Conservation (phyloP, 2,797 vertebrate genomes). For the Psittacula echo region DNA sequence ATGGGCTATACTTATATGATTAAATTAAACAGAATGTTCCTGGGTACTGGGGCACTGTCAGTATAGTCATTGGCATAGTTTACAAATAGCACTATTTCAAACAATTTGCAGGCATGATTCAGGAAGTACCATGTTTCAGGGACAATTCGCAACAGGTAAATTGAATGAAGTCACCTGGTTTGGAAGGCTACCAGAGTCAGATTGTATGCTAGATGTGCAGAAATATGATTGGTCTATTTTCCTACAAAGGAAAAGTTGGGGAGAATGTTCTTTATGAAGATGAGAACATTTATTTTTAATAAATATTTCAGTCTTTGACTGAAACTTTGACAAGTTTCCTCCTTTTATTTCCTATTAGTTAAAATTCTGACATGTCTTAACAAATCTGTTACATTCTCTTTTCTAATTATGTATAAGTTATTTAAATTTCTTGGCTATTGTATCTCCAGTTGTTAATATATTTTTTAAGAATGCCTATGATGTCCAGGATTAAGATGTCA, state of each 20-base stretch:
- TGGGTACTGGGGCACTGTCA: neutral
- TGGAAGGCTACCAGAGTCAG: neutral
- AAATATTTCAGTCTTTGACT: neutral
- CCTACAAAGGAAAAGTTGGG: neutral
- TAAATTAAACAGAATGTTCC: neutral
- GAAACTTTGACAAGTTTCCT: neutral
- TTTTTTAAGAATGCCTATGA: neutral
- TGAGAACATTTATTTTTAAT: neutral
- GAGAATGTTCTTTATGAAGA: neutral
- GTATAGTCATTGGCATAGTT: neutral
- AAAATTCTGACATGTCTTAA: neutral
- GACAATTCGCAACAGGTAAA: neutral
- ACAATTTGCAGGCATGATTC: neutral
- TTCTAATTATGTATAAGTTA: neutral
- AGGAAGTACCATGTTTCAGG: neutral
- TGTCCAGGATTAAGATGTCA: conserved; percentile 15
- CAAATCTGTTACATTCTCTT: neutral
- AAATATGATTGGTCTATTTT: neutral
- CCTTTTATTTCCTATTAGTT: neutral
- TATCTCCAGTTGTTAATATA: neutral
- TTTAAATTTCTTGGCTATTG: neutral
- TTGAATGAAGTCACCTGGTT: neutral
- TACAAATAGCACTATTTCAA: neutral
- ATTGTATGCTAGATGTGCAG: neutral
- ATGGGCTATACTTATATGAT: neutral